Conservation (phyloP, 2,113 vertebrate species). For the Oryzias celebensis region DNA sequence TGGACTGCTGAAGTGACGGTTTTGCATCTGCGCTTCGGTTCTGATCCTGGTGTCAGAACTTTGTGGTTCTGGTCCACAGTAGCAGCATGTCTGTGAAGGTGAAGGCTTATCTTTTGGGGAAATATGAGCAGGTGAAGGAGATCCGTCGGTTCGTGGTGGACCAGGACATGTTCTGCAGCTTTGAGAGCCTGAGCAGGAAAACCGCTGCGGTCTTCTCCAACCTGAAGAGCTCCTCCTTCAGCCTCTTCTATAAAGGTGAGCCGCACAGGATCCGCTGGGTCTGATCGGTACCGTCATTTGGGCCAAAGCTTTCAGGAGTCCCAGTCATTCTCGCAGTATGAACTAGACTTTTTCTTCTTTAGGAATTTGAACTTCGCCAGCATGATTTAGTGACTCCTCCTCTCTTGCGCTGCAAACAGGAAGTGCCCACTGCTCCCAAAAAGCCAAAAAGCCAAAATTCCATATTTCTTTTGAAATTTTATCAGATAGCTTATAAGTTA, state of each 20-base stretch:
- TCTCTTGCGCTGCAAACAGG: too few relatives aligned
- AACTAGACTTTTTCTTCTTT: too few relatives aligned
- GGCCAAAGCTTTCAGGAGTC: too few relatives aligned
- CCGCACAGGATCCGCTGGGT: too few relatives aligned
- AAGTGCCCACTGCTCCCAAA: too few relatives aligned
- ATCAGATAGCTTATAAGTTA: too few relatives aligned
- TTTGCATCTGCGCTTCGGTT: neutral
- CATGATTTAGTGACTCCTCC: too few relatives aligned
- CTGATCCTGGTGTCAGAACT: neutral
- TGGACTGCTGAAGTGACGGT: neutral
- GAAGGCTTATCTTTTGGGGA: conserved; percentile 92
- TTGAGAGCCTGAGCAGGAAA: conserved; percentile 80
- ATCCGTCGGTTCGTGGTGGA: conserved; percentile 90
- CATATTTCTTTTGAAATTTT: too few relatives aligned
- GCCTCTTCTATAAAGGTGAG: conserved; percentile 86
- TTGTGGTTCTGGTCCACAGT: neutral
- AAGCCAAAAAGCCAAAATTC: too few relatives aligned
- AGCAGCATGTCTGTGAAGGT: conserved; percentile 84
- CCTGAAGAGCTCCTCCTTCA: conserved; percentile 74
- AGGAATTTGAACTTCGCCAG: too few relatives aligned
- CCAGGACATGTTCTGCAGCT: conserved; percentile 71
- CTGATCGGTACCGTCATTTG: too few relatives aligned
- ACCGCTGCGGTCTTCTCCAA: conserved; percentile 82
- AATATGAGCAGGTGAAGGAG: conserved; percentile 86
- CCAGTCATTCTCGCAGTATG: too few relatives aligned